Conservation (phyloP, 2,113 vertebrate genomes). For the Andinoacara biseriatus region DNA sequence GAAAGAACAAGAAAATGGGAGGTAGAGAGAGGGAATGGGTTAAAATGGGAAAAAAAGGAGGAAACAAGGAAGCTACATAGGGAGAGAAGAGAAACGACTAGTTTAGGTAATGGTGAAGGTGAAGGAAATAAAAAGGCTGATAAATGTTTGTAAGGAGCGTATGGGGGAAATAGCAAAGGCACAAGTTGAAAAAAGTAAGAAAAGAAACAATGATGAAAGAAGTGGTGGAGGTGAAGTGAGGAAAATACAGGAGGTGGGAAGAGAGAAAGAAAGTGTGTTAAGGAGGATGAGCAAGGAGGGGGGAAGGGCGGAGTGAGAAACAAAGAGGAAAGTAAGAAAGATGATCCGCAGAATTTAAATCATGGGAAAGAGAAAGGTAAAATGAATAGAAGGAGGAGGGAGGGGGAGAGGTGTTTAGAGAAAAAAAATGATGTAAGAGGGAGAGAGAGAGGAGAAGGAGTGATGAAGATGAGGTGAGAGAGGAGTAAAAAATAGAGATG, state of each 20-base stretch:
- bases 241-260: background rate
- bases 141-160: background rate
- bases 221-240: background rate
- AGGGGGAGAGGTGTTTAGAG: slow-evolving; percentile 26
- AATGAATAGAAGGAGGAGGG: slow-evolving; percentile 13
- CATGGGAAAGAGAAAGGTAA: slow-evolving; percentile 35
- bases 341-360: slow-evolving; percentile 47
- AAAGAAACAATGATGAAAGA: slow-evolving; percentile 8
- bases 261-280: background rate
- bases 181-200: background rate
- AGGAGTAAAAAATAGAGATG: slow-evolving; percentile 48
- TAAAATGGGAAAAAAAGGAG: no score
- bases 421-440: slow-evolving; percentile 55
- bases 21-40: background rate
- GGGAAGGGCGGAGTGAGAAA: slow-evolving; percentile 4
- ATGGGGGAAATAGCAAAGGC: background rate
- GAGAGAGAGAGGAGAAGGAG: slow-evolving; percentile 9
- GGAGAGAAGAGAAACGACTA: background rate
- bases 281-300: background rate
- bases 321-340: slow-evolving; percentile 27
- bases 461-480: slow-evolving; percentile 42
- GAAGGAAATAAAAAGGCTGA: background rate
- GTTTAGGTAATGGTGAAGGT: background rate
- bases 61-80: background rate
- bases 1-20: background rate